Evolutionary conservation across 2,888 invertebrate species (phyloP).

Genomic region (Yponomeuta plumbellus): DNA sequence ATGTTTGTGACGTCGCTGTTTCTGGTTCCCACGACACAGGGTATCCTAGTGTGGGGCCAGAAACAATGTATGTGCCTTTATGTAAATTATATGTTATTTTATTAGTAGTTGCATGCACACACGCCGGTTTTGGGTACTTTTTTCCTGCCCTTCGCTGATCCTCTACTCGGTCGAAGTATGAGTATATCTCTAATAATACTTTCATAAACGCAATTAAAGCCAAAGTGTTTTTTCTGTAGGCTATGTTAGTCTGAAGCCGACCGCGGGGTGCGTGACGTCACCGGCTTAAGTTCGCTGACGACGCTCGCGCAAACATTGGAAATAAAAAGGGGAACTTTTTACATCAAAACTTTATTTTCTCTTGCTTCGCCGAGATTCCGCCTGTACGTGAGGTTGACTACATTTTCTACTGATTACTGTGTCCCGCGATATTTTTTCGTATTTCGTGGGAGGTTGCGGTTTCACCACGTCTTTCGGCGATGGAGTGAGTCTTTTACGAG

Average conservation of each 20-base stretch:
- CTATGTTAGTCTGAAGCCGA: not conserved
- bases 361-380: slow-evolving; percentile 46
- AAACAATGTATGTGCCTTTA: no score
- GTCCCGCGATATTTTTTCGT: slow-evolving; percentile 32
- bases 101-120: no score
- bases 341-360: slow-evolving; percentile 74
- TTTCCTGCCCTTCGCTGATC: no score
- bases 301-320: slow-evolving; percentile 42
- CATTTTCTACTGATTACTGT: slow-evolving; percentile 65
- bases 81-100: no score
- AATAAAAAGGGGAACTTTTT: slow-evolving; percentile 73
- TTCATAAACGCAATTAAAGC: not conserved
- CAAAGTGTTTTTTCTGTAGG: not conserved
- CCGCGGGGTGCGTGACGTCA: slow-evolving; percentile 7
- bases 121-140: no score
- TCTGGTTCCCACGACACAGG: no score
- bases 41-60: no score
- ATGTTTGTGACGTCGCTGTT: no score
- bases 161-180: no score
- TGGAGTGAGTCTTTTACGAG: not conserved
- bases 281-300: slow-evolving; percentile 16
- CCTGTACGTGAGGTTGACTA: slow-evolving; percentile 64
- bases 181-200: no score
- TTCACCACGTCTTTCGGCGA: slow-evolving; percentile 9
- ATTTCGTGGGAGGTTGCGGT: slow-evolving; percentile 6